A percentile compares a stretch with the other conserved stretches of the same genome.
phyloP scores from a whole-genome alignment of 2,797 vertebrate species.

The Chaetophractus vellerosus region DNA sequence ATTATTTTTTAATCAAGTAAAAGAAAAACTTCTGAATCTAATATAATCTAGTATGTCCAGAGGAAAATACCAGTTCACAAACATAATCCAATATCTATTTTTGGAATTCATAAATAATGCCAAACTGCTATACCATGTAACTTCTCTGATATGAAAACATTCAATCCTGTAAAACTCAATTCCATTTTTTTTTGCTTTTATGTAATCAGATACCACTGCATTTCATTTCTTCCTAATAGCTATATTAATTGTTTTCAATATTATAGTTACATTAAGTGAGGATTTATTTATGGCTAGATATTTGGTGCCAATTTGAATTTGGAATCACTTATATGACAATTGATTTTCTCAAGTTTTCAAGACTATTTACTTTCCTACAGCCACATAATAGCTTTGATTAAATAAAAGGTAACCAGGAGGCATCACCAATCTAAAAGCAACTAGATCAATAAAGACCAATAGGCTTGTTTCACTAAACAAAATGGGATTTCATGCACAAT shows the following conservation, averaged over 20 bases:
- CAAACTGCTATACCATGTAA: neutral
- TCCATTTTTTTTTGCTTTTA: neutral
- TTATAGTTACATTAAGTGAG: neutral
- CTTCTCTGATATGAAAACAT: conserved; percentile 11
- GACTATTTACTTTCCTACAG: conserved; percentile 22
- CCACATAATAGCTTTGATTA: conserved; percentile 53
- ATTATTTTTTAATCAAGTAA: too few species aligned
- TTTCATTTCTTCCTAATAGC: neutral
- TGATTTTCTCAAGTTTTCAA: conserved; percentile 22
- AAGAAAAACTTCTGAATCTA: too few species aligned
- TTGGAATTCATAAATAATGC: too few species aligned
- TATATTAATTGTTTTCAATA: conserved; percentile 32
- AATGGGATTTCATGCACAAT: conserved; percentile 77
- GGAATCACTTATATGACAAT: conserved; percentile 59
- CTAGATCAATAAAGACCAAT: conserved; percentile 74
- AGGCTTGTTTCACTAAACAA: conserved; percentile 76
- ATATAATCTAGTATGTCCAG: too few species aligned
- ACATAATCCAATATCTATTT: too few species aligned
- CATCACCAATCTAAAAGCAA: conserved; percentile 70
- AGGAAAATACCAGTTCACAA: too few species aligned
- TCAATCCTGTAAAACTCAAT: neutral
- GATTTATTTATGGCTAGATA: neutral
- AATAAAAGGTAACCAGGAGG: conserved; percentile 60
- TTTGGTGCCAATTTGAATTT: neutral
- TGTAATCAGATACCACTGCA: neutral